These are phyloP conservation scores for Clamator glandarius DNA, from an alignment of 2,797 vertebrate genomes.

Conservation along the genomic window DNA sequence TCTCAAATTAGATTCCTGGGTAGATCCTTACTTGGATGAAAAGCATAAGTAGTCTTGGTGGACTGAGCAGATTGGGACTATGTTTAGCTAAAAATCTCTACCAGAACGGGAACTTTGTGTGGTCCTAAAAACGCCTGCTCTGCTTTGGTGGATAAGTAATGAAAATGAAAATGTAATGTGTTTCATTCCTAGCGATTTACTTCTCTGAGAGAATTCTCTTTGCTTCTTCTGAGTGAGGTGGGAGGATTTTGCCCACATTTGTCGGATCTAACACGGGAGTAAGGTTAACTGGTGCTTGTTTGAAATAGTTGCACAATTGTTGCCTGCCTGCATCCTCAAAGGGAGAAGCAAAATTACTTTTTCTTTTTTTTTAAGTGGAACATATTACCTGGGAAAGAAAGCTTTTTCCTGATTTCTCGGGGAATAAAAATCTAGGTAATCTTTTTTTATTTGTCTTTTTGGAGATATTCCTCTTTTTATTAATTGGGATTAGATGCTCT, in stretches of 20 bases:
- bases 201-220: neutral
- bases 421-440: slow-evolving; percentile 2
- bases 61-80: neutral
- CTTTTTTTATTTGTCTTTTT: slow-evolving; percentile 30
- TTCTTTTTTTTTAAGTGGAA: neutral
- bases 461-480: slow-evolving; percentile 34
- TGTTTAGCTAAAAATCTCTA: neutral
- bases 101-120: neutral
- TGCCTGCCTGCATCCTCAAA: neutral
- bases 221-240: neutral
- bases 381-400: neutral
- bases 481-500: slow-evolving; percentile 8
- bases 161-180: neutral
- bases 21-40: neutral
- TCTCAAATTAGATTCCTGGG: neutral
- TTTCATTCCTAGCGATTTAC: neutral
- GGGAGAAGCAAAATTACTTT: neutral
- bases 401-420: neutral
- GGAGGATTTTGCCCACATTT: neutral
- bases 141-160: neutral
- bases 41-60: neutral
- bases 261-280: neutral
- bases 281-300: neutral
- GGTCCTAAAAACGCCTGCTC: neutral
- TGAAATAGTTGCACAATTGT: neutral